phyloP scores from a whole-genome alignment of 1,140 invertebrate genomes.

The Aradophagus sp. region DNA sequence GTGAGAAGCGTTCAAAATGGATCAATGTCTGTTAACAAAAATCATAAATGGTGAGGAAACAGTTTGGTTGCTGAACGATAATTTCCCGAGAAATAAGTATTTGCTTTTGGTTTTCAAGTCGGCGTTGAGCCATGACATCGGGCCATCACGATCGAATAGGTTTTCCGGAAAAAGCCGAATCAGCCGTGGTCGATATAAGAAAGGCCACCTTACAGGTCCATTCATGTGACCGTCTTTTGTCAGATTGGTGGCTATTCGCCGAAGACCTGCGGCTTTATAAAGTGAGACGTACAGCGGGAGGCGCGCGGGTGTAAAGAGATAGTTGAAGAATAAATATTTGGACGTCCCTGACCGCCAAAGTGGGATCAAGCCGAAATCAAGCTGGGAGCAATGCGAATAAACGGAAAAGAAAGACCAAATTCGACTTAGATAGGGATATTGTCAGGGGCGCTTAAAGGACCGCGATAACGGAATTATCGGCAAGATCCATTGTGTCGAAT shows the following conservation, averaged over 20 bases:
- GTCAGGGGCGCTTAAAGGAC: conserved; percentile 49
- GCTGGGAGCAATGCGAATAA: conserved; percentile 42
- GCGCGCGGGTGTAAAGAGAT: conserved; percentile 37
- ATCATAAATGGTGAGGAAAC: conserved; percentile 20
- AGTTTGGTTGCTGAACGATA: conserved; percentile 5
- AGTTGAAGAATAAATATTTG: conserved; percentile 57
- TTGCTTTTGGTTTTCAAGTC: conserved; percentile 21
- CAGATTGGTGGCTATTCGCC: conserved; percentile 24
- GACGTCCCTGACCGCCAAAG: conserved; percentile 54
- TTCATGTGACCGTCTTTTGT: conserved; percentile 59
- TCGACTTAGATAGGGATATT: conserved; percentile 34
- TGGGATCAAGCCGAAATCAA: conserved; percentile 52
- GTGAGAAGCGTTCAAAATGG: conserved; percentile 19
- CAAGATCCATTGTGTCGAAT: conserved; percentile 33
- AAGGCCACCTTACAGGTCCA: conserved; percentile 41
- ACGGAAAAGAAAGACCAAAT: conserved; percentile 43
- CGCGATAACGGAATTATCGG: conserved; percentile 58
- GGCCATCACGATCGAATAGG: conserved; percentile 19
- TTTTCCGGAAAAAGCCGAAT: conserved; percentile 46
- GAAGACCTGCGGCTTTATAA: too few species aligned
- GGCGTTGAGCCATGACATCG: conserved; percentile 48
- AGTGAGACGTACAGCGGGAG: too few species aligned
- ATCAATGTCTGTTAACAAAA: conserved; percentile 18
- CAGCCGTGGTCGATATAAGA: conserved; percentile 24
- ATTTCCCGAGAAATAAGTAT: conserved; percentile 24